phyloP scores from a whole-genome alignment of 2,888 invertebrate species.

The Phrixothrix hirtus region DNA sequence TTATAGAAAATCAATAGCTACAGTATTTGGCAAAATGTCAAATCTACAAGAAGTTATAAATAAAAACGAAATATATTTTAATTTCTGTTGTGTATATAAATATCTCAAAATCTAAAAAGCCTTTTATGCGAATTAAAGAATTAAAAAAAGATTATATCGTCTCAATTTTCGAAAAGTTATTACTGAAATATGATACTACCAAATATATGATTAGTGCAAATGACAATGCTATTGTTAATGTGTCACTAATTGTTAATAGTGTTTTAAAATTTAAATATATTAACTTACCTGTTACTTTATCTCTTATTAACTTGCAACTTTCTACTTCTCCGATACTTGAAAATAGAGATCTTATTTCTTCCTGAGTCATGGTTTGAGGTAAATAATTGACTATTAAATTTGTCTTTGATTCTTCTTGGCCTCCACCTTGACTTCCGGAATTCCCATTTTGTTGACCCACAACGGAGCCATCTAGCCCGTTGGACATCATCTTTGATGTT shows the following conservation, averaged over 20 bases:
- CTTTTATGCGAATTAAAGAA: too few relatives aligned
- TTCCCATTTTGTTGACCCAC: constrained; percentile 85
- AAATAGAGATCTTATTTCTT: constrained; percentile 97
- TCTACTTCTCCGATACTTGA: constrained; percentile 99
- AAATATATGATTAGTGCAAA: too few relatives aligned
- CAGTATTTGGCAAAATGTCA: constrained; percentile 13
- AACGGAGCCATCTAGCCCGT: constrained; percentile 77
- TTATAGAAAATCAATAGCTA: constrained; percentile 11
- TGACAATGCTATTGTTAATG: too few relatives aligned
- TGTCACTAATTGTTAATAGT: too few relatives aligned
- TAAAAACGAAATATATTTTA: too few relatives aligned
- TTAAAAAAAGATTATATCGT: too few relatives aligned
- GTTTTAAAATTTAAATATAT: too few relatives aligned
- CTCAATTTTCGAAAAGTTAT: too few relatives aligned
- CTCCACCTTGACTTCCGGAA: constrained; percentile 60
- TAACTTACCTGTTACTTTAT: constrained; percentile 88
- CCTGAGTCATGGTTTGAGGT: constrained; percentile 99
- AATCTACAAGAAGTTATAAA: constrained; percentile 9
- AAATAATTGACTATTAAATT: constrained; percentile 99
- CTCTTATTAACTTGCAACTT: constrained; percentile 97
- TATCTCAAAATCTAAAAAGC: too few relatives aligned
- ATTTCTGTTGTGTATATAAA: too few relatives aligned
- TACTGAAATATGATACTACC: too few relatives aligned
- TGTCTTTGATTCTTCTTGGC: constrained; percentile 92
- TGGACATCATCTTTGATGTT: constrained; percentile 70